These are phyloP conservation scores for Bellardia pandia DNA, from an alignment of 2,888 invertebrate genomes.

Conservation along the genomic window DNA sequence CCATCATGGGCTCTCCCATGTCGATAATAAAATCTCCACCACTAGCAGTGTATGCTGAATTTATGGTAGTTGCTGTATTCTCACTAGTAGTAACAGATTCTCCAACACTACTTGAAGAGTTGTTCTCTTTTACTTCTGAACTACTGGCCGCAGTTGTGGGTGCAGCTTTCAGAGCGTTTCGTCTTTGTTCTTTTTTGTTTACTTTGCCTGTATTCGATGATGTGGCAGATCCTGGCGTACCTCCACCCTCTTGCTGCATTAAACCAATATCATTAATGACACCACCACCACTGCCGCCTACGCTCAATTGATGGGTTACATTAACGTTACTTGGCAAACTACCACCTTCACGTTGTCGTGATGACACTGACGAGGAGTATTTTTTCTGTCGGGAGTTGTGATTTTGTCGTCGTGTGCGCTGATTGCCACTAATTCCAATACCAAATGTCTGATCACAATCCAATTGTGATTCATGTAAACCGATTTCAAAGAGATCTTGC, in stretches of 20 bases:
- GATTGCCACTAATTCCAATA: slow-evolving; percentile 77
- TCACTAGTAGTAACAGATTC: slow-evolving; percentile 70
- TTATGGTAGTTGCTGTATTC: slow-evolving; percentile 52
- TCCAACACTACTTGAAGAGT: slow-evolving; percentile 50
- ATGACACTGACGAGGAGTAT: slow-evolving; percentile 82
- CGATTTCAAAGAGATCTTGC: slow-evolving; percentile 87
- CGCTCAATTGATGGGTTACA: slow-evolving; percentile 79
- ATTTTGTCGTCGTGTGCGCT: slow-evolving; percentile 78
- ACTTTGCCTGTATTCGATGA: slow-evolving; percentile 34
- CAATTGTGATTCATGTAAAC: slow-evolving; percentile 80
- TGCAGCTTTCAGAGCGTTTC: slow-evolving; percentile 73
- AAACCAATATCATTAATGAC: slow-evolving; percentile 69
- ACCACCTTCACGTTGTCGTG: slow-evolving; percentile 88
- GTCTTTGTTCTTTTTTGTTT: slow-evolving; percentile 73
- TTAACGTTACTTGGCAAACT: slow-evolving; percentile 87
- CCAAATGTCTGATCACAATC: slow-evolving; percentile 82
- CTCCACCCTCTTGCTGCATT: slow-evolving; percentile 74
- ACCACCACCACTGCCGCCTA: slow-evolving; percentile 63
- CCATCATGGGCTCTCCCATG: slow-evolving; percentile 81
- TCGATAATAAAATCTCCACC: slow-evolving; percentile 84
- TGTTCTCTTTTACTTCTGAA: slow-evolving; percentile 58
- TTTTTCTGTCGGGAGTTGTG: slow-evolving; percentile 82
- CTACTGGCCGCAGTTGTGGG: slow-evolving; percentile 55
- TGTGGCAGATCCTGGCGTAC: not conserved
- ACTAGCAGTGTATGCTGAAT: slow-evolving; percentile 76